These are phyloP conservation scores for Isurus oxyrinchus DNA, from an alignment of 2,113 vertebrate species.

Conservation along the genomic window DNA sequence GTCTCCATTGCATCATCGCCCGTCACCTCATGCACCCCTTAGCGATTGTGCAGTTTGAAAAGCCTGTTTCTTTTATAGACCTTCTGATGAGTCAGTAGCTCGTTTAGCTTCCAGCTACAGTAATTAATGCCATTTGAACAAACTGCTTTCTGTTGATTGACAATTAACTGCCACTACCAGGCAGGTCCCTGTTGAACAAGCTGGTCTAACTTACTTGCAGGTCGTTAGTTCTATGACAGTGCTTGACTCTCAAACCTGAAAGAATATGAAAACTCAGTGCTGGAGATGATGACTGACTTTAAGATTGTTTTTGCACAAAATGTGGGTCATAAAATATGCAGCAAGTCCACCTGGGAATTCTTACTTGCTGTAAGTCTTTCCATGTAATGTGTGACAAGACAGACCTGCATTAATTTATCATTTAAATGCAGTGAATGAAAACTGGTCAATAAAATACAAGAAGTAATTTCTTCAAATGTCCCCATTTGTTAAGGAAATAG, in stretches of 20 bases:
- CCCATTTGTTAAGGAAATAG: not conserved
- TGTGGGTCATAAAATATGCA: not conserved
- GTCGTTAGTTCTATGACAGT: too few species aligned
- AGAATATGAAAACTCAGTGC: not conserved
- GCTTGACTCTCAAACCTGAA: not conserved
- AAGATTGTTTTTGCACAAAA: not conserved
- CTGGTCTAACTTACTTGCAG: too few species aligned
- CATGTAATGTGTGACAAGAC: not conserved
- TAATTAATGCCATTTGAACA: too few species aligned
- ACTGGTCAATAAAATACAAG: not conserved
- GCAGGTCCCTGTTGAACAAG: too few species aligned
- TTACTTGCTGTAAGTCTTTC: not conserved
- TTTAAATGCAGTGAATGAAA: not conserved
- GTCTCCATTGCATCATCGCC: too few species aligned
- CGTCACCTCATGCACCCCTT: too few species aligned
- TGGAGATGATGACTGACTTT: not conserved
- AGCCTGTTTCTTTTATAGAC: too few species aligned
- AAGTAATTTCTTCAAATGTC: not conserved
- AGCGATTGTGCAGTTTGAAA: too few species aligned
- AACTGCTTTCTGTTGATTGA: too few species aligned
- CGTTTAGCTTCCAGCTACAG: too few species aligned
- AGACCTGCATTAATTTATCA: not conserved
- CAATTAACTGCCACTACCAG: too few species aligned
- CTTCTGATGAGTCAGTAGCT: too few species aligned
- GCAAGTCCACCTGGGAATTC: not conserved